phyloP scores from a whole-genome alignment of 2,888 invertebrate species.

The Tridacna gigas region DNA sequence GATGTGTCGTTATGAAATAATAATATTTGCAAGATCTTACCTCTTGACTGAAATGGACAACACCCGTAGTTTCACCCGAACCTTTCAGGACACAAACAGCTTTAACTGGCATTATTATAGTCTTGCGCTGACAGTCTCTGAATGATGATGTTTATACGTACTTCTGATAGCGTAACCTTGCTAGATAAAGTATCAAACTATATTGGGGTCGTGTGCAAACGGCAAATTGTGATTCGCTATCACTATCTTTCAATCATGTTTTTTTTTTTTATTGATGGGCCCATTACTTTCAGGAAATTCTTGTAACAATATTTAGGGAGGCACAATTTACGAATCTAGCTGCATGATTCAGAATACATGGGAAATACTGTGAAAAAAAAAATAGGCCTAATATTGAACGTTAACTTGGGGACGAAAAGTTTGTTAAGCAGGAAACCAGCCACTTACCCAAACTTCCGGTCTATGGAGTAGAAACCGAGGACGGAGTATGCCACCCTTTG shows the following conservation, averaged over 20 bases:
- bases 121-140: not conserved
- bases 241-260: too few relatives aligned
- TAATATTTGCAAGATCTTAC: not conserved
- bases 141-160: not conserved
- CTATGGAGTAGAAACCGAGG: not conserved
- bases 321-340: too few relatives aligned
- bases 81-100: conserved; percentile 15
- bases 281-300: too few relatives aligned
- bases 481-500: conserved; percentile 45
- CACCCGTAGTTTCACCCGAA: not conserved
- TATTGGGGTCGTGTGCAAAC: conserved; percentile 10
- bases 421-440: not conserved
- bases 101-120: conserved; percentile 4
- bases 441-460: not conserved
- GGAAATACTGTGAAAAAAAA: too few relatives aligned
- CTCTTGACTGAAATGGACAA: not conserved
- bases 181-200: not conserved
- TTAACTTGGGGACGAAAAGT: too few relatives aligned
- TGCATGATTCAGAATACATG: too few relatives aligned
- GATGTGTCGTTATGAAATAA: too few relatives aligned
- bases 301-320: too few relatives aligned
- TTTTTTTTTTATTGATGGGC: too few relatives aligned
- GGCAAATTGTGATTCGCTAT: too few relatives aligned
- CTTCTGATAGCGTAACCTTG: not conserved
- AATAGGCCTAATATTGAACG: too few relatives aligned